Evolutionary conservation across 2,113 vertebrate genomes (phyloP).

Genomic region (Oreocharis arfaki): DNA sequence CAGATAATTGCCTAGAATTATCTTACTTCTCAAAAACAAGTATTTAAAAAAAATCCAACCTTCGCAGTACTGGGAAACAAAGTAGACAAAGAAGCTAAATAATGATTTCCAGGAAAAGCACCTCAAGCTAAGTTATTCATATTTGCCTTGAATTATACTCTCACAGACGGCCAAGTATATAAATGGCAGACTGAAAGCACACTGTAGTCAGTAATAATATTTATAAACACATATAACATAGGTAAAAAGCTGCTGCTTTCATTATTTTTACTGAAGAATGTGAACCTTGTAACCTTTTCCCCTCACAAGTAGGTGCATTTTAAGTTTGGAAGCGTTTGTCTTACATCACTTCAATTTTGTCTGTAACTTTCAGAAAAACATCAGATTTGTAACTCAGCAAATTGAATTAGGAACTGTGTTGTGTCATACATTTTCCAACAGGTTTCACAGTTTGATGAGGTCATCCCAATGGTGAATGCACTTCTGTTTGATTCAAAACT

Average conservation of each 20-base stretch:
- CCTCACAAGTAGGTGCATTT: background rate
- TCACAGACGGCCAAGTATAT: background rate
- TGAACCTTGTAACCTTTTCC: background rate
- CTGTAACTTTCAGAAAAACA: background rate
- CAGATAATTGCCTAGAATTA: background rate
- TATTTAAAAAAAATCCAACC: background rate
- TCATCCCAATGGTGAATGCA: background rate
- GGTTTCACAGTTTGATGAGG: background rate
- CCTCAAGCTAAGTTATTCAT: background rate
- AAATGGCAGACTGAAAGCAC: background rate
- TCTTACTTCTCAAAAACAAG: background rate
- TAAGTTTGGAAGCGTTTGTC: background rate
- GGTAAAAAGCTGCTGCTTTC: background rate
- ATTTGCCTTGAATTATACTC: background rate
- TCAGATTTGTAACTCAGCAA: background rate
- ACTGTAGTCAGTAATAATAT: background rate
- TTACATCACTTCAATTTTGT: background rate
- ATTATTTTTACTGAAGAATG: background rate
- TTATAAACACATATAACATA: background rate
- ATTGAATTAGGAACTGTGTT: background rate
- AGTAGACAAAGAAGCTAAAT: background rate
- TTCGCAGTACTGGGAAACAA: background rate
- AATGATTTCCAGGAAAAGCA: background rate
- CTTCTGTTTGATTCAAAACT: background rate
- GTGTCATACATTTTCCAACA: background rate